phyloP scores from a whole-genome alignment of 2,113 vertebrate species.

The Lipophrys pholis region DNA sequence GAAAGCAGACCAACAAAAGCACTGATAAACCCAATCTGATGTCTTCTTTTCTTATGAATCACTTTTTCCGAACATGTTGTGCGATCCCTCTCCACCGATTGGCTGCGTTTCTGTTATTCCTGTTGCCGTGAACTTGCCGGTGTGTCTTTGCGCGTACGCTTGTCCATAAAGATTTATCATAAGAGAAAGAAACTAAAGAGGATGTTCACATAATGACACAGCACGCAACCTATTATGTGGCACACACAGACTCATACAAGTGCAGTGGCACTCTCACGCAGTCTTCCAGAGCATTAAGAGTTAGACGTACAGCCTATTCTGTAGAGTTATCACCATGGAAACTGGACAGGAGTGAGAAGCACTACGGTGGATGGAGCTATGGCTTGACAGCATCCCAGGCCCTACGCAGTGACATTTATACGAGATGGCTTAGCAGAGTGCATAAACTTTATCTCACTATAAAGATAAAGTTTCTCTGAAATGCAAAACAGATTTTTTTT shows the following conservation, averaged over 20 bases:
- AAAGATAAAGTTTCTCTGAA: conserved; percentile 2
- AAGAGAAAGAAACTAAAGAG: conserved; percentile 21
- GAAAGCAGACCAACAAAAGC: conserved; percentile 36
- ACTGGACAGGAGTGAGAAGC: conserved; percentile 77
- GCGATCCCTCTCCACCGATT: conserved; percentile 15
- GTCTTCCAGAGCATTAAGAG: conserved; percentile 68
- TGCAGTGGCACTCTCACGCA: conserved; percentile 15
- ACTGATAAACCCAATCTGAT: conserved; percentile 26
- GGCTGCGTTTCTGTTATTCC: background rate
- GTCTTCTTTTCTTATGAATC: conserved; percentile 1
- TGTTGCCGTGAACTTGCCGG: background rate
- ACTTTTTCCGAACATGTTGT: conserved; percentile 21
- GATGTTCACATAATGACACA: conserved; percentile 32
- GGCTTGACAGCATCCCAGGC: conserved; percentile 54
- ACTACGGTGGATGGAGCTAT: conserved; percentile 50
- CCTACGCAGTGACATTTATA: conserved; percentile 51
- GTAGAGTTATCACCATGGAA: conserved; percentile 84
- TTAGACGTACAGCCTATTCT: conserved; percentile 77
- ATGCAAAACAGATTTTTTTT: conserved; percentile 23
- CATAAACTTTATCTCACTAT: conserved; percentile 32
- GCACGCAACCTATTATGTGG: conserved; percentile 37
- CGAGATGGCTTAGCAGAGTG: conserved; percentile 16
- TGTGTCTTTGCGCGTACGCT: background rate
- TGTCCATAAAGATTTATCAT: conserved; percentile 40
- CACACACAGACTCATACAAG: conserved; percentile 10